A percentile compares a stretch with the other conserved stretches of the same genome.
These are phyloP conservation scores for Heterohyrax brucei DNA, from an alignment of 2,797 vertebrate species.

Conservation along the genomic window DNA sequence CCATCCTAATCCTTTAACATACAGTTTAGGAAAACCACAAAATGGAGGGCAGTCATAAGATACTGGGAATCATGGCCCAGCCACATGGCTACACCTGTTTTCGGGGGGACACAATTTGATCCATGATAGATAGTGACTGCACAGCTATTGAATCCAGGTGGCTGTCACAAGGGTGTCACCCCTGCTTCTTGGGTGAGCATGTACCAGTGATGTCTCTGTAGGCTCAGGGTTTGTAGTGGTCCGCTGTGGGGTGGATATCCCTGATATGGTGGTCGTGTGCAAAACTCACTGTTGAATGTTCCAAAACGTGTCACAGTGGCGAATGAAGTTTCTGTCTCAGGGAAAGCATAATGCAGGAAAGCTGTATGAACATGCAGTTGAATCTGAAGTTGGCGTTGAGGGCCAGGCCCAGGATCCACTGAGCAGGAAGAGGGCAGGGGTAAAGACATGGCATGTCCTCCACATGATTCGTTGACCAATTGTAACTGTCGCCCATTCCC, in stretches of 20 bases:
- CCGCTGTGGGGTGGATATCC: neutral
- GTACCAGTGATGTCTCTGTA: neutral
- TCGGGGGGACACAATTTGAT: no score
- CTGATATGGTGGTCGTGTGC: neutral
- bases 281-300: conserved; percentile 12
- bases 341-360: neutral
- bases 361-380: neutral
- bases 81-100: no score
- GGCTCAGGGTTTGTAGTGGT: neutral
- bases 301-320: neutral
- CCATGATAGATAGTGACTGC: neutral
- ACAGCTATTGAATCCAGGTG: neutral
- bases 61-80: no score
- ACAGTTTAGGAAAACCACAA: no score
- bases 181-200: neutral
- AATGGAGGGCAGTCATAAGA: no score
- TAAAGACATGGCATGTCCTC: neutral
- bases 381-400: neutral
- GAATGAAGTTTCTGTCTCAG: neutral
- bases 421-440: neutral
- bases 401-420: neutral
- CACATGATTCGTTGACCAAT: neutral
- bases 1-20: no score
- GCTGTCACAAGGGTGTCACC: neutral
- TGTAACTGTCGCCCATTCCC: neutral